Percentiles rank a stretch among this genome's conserved stretches.
These are phyloP conservation scores for Euwallacea fornicatus DNA, from an alignment of 1,140 invertebrate genomes.

Conservation along the genomic window DNA sequence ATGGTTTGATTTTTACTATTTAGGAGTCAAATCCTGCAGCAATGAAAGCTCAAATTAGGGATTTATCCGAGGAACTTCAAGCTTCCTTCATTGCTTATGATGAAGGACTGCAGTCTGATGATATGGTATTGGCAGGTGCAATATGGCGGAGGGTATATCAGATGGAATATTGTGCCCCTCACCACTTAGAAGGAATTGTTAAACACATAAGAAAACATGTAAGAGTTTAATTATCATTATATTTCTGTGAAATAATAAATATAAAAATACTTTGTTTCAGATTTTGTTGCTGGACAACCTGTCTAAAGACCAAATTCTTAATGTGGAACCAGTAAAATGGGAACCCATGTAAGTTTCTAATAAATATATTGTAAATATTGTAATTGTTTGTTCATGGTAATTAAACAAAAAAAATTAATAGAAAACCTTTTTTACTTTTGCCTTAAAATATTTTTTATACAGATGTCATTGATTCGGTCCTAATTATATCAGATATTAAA, in stretches of 20 bases:
- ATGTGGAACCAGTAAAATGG: slow-evolving; percentile 32
- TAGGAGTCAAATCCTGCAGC: slow-evolving; percentile 61
- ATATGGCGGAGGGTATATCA: slow-evolving; percentile 82
- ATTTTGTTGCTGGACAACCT: slow-evolving; percentile 32
- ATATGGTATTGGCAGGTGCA: slow-evolving; percentile 73
- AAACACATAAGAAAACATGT: slow-evolving; percentile 74
- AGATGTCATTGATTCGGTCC: slow-evolving; percentile 19
- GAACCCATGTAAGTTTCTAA: slow-evolving; percentile 22
- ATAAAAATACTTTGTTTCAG: slow-evolving; percentile 23
- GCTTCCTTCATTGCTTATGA: slow-evolving; percentile 84
- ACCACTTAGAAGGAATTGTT: slow-evolving; percentile 66
- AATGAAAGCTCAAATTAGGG: slow-evolving; percentile 60
- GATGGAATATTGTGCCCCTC: slow-evolving; percentile 62
- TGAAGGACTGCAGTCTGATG: slow-evolving; percentile 75
- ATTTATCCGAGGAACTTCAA: slow-evolving; percentile 76
- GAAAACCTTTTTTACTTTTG: background rate
- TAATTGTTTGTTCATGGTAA: slow-evolving; percentile 1
- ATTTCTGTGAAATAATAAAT: background rate
- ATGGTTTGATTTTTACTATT: background rate
- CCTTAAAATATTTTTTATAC: background rate
- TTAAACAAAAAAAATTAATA: background rate
- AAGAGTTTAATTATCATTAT: slow-evolving; percentile 31
- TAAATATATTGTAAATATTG: slow-evolving; percentile 11
- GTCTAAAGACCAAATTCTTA: slow-evolving; percentile 31
- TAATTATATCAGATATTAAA: slow-evolving; percentile 27